Conservation (phyloP, 2,797 vertebrate species). For the Antrozous pallidus region DNA sequence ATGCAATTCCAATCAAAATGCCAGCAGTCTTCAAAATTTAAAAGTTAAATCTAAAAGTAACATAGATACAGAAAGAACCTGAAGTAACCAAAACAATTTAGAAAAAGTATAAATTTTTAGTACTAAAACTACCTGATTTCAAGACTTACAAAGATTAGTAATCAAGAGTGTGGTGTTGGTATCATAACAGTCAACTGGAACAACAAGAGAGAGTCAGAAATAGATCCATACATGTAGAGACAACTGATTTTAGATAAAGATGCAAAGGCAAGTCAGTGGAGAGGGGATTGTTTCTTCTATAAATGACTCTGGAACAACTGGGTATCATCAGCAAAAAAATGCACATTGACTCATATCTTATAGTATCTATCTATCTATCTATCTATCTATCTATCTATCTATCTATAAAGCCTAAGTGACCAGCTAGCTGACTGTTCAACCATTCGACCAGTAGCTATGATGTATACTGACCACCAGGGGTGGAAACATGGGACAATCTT, state of each 20-base stretch:
- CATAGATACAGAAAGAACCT: neutral
- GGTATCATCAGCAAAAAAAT: neutral
- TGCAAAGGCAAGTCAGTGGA: neutral
- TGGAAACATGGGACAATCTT: no score
- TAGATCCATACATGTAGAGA: neutral
- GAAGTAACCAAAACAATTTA: neutral
- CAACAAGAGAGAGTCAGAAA: neutral
- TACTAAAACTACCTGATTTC: neutral
- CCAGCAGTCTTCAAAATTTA: neutral
- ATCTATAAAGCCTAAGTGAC: no score
- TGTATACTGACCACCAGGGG: no score
- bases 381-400: no score
- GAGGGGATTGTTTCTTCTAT: neutral
- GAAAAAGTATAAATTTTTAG: neutral
- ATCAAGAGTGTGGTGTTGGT: neutral
- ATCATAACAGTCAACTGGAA: neutral
- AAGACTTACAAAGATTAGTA: neutral
- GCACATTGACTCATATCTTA: neutral
- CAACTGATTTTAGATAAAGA: neutral
- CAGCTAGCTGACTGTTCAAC: no score
- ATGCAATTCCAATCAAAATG: neutral
- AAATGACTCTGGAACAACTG: neutral
- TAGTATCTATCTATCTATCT: no score
- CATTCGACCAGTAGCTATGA: no score
- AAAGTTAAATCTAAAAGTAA: neutral